phyloP scores from a whole-genome alignment of 1,140 invertebrate species.

The Caenorhabditis elegans region WBcel235 BX284605.5:9372501-9373000 shows the following conservation, averaged over 20 bases:
- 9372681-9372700: neutral
- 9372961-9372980: too few relatives aligned
- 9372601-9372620: neutral
- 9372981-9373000: too few relatives aligned
- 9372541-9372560: neutral
- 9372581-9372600: neutral
- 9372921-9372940: too few relatives aligned
- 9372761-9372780: neutral
- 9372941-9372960: too few relatives aligned
- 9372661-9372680: neutral
- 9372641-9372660: neutral
- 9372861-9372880: neutral
- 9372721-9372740: neutral
- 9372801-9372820: neutral
- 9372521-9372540: neutral
- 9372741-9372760: neutral
- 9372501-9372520: neutral
- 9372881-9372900: too few relatives aligned
- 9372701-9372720: slow-evolving; percentile 9
- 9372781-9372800: neutral
- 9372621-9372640: too few relatives aligned
- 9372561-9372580: neutral
- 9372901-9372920: too few relatives aligned
- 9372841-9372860: too few relatives aligned
- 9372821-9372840: neutral